phyloP scores from a whole-genome alignment of 2,888 invertebrate genomes.

The Oligia strigilis region DNA sequence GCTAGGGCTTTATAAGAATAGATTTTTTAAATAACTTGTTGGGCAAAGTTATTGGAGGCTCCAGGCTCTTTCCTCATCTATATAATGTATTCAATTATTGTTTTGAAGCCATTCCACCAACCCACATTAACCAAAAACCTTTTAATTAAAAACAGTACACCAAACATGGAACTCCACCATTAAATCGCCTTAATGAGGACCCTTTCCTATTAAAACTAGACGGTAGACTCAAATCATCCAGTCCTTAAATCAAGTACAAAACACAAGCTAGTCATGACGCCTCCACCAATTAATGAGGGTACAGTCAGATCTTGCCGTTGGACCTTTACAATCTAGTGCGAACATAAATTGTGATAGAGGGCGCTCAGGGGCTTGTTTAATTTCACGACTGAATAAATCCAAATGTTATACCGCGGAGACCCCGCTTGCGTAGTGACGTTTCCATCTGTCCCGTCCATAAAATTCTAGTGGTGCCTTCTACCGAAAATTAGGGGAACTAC shows the following conservation, averaged over 20 bases:
- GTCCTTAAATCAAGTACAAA: constrained; percentile 73
- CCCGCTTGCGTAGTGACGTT: constrained; percentile 72
- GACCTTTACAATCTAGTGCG: constrained; percentile 87
- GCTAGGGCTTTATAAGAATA: neutral
- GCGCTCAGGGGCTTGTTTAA: constrained; percentile 87
- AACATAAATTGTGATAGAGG: constrained; percentile 89
- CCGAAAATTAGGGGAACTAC: constrained; percentile 67
- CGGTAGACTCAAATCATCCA: constrained; percentile 55
- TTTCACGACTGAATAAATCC: constrained; percentile 90
- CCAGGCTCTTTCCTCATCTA: neutral
- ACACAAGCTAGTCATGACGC: constrained; percentile 77
- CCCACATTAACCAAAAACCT: constrained; percentile 39
- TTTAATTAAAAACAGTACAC: constrained; percentile 44
- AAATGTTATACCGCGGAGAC: constrained; percentile 85
- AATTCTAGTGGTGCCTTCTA: constrained; percentile 74
- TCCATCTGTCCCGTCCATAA: constrained; percentile 83
- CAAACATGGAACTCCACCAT: constrained; percentile 30
- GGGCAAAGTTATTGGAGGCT: neutral
- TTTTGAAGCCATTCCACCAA: neutral
- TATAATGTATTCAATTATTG: neutral
- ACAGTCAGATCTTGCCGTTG: constrained; percentile 79
- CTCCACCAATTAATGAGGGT: constrained; percentile 84
- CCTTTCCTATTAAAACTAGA: constrained; percentile 48
- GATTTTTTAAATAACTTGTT: neutral
- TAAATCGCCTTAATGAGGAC: constrained; percentile 43